phyloP scores from a whole-genome alignment of 2,797 vertebrate genomes.

The Gorsachius magnificus region DNA sequence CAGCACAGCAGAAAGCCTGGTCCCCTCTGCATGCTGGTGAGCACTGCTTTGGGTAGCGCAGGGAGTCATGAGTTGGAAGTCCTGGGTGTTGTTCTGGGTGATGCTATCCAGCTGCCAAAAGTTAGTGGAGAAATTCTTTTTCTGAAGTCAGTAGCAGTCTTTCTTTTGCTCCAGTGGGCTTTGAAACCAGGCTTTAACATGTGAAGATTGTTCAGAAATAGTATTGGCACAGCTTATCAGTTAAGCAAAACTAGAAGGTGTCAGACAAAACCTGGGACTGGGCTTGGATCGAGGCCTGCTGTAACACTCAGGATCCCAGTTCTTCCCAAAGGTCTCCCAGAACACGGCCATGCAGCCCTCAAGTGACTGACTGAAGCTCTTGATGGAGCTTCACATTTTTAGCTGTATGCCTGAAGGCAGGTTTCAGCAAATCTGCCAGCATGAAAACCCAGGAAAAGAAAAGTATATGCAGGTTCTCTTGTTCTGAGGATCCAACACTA shows the following conservation, averaged over 20 bases:
- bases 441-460: neutral
- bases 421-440: neutral
- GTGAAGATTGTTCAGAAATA: neutral
- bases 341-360: neutral
- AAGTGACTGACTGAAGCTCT: neutral
- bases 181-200: neutral
- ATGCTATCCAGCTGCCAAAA: neutral
- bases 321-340: neutral
- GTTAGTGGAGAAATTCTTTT: neutral
- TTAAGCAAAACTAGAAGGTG: neutral
- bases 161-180: neutral
- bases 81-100: neutral
- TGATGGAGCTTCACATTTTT: neutral
- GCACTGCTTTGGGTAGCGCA: neutral
- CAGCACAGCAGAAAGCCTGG: neutral
- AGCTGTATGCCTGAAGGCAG: neutral
- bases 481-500: neutral
- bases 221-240: neutral
- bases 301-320: neutral
- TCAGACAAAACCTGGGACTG: neutral
- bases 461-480: neutral
- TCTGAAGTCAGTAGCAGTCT: neutral
- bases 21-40: neutral
- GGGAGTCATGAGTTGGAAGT: neutral
- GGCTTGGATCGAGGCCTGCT: neutral